These are phyloP conservation scores for Oreotrochilus melanogaster DNA, from an alignment of 2,113 vertebrate species.

Conservation along the genomic window DNA sequence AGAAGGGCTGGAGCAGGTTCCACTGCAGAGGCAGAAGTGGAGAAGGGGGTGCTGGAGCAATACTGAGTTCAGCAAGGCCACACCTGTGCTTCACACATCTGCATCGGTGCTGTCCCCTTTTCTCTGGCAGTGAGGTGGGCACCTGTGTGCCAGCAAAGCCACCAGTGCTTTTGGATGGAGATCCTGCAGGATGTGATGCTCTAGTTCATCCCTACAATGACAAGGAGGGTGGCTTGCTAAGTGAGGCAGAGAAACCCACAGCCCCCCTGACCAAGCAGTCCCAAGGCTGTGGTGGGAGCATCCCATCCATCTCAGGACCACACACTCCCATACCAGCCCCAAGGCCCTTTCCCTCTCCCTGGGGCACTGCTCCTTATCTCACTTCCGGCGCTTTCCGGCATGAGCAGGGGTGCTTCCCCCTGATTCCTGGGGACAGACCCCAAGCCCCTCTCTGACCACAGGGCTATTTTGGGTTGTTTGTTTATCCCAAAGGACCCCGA, in stretches of 20 bases:
- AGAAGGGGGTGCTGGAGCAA: background rate
- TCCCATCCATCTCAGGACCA: background rate
- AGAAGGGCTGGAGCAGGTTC: background rate
- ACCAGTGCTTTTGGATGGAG: background rate
- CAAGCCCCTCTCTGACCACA: background rate
- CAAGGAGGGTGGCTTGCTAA: rapidly evolving
- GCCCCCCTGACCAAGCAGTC: background rate
- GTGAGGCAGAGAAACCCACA: background rate
- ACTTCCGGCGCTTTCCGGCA: conserved; percentile 47
- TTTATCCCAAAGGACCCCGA: background rate
- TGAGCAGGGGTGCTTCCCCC: conserved; percentile 35
- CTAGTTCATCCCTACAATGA: background rate
- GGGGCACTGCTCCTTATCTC: conserved; percentile 50
- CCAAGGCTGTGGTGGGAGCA: background rate
- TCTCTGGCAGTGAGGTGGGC: background rate
- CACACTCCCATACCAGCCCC: background rate
- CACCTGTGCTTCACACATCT: background rate
- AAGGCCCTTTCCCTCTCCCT: background rate
- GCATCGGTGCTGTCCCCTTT: background rate
- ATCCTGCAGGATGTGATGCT: background rate
- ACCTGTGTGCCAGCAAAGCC: background rate
- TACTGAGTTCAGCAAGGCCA: background rate
- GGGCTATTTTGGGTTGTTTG: conserved; percentile 62
- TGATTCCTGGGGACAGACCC: background rate
- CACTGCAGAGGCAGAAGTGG: background rate